These are phyloP conservation scores for Crotalus adamanteus DNA, from an alignment of 2,797 vertebrate species.

Conservation along the genomic window DNA sequence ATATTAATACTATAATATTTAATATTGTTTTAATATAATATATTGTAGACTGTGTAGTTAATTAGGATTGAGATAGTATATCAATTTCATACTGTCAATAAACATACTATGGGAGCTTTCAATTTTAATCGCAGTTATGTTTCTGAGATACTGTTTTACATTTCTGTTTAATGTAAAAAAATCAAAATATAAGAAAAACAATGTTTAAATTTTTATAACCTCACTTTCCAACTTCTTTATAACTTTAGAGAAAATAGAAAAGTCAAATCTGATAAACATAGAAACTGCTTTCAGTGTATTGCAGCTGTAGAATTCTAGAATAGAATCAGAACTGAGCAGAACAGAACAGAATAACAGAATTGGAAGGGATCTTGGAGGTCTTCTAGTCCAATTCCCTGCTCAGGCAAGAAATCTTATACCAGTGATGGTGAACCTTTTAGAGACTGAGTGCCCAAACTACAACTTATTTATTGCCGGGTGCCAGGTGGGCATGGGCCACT, in stretches of 20 bases:
- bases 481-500: too few species aligned
- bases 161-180: background rate
- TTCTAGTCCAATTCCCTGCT: too few species aligned
- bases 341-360: too few species aligned
- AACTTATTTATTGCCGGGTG: too few species aligned
- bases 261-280: background rate
- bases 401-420: too few species aligned
- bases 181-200: background rate
- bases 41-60: background rate
- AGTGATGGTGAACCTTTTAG: too few species aligned
- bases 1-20: background rate
- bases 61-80: background rate
- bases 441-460: too few species aligned
- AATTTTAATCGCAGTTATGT: background rate
- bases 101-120: background rate
- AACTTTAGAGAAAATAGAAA: background rate
- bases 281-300: background rate
- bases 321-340: too few species aligned
- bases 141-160: background rate
- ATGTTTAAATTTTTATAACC: background rate
- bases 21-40: background rate
- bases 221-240: background rate
- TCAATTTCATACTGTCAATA: background rate
- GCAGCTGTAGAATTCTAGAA: conserved; percentile 2
- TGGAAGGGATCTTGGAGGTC: too few species aligned